Conservation (phyloP, 2,113 vertebrate genomes). For the Menidia beryllina region DNA sequence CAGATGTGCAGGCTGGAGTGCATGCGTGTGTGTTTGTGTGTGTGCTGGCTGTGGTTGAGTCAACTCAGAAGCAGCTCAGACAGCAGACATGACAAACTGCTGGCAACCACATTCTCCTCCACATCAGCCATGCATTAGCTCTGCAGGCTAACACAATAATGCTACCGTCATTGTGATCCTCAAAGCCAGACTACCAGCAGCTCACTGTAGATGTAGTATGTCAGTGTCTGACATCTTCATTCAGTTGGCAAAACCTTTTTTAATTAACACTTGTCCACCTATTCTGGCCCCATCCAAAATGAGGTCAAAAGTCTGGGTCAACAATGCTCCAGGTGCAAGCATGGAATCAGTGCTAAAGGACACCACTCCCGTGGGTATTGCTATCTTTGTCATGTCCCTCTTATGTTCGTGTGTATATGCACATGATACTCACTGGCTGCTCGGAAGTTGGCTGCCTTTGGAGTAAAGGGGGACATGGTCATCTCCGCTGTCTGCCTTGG, state of each 20-base stretch:
- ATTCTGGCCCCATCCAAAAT: conserved; percentile 14
- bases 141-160: conserved; percentile 61
- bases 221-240: conserved; percentile 22
- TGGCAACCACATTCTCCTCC: conserved; percentile 81
- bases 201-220: conserved; percentile 15
- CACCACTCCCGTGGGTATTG: conserved; percentile 4
- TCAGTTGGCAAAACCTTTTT: conserved; percentile 26
- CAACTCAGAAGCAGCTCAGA: conserved; percentile 80
- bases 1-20: conserved; percentile 73
- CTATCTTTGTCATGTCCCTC: neutral
- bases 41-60: conserved; percentile 74
- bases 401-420: conserved; percentile 38
- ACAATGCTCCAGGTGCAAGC: conserved; percentile 14
- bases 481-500: conserved; percentile 83
- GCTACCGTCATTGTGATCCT: conserved; percentile 23
- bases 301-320: conserved; percentile 39
- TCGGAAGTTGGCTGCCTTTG: conserved; percentile 81
- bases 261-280: conserved; percentile 16
- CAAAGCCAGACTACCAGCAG: conserved; percentile 13
- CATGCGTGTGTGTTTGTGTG: conserved; percentile 31
- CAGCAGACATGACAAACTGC: conserved; percentile 83
- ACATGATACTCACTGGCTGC: conserved; percentile 82
- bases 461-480: conserved; percentile 82
- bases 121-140: conserved; percentile 79
- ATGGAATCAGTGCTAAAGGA: conserved; percentile 31